Base-by-base conservation (phyloP, 2,113 vertebrate genomes). In the Lichenostomus cassidix region DNA sequence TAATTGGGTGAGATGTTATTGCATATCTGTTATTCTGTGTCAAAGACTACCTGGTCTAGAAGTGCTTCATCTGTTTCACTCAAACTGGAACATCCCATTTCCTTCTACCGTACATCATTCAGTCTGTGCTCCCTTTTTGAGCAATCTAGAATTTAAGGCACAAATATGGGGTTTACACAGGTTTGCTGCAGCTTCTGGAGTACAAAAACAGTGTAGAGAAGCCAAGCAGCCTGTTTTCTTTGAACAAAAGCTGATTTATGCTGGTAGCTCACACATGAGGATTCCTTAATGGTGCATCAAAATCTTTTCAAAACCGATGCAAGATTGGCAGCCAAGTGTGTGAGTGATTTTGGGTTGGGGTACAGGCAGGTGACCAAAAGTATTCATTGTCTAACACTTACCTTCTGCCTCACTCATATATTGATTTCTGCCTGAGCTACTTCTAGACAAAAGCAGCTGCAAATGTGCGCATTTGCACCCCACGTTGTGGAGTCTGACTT, bases 31-130 rank as follows among this genome's bases (percentile, higher is more conserved):
- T 55, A 60, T 17, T 24, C 28, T n/a, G 0, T 31, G 13, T 22
- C 39, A 76, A n/a, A 55, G 62, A 31, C 20, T 41, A 50, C 15
- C 59, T 15, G 20, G 5, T 44, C 44, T 79, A 65, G 21, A 56
- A 60, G 22, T 2, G 5, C 84, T 83, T 70, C 2, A 46, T 80
- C 67, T 49, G 7, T 87, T 87, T 93, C 37, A 33, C 46, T 71
- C 0, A 0, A 70, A 64, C 1, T 1, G 11, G 22, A 79, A 47
- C 11, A 60, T 68, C 44, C 55, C 1, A 0, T 74, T 82, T 79
- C 50, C 42, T 50, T 25, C 21, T 42, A 35, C 24, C 6, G 17
- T 29, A 17, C 10, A 8, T 41, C 55, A 58, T 55, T 62, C 41
- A 41, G 21, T 49, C 37, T 0, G 0, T 50, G 42, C 12, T 49